phyloP scores from a whole-genome alignment of 2,888 invertebrate species.

The Lypha dubia region DNA sequence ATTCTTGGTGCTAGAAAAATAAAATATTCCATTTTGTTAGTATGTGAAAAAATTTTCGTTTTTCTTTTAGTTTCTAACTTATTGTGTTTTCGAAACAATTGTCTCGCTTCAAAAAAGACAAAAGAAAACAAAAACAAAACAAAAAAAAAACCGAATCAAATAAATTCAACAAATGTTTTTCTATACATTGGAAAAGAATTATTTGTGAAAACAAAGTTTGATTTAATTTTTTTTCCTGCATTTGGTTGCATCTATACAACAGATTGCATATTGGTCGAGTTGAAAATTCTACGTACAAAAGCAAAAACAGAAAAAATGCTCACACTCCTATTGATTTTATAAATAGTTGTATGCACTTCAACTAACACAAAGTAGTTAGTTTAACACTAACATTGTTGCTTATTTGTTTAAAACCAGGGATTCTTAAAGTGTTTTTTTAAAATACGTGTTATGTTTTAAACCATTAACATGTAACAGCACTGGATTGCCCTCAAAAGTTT shows the following conservation, averaged over 20 bases:
- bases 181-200: conserved; percentile 36
- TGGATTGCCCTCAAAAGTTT: no score
- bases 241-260: conserved; percentile 33
- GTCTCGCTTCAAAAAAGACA: conserved; percentile 14
- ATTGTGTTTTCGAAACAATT: conserved; percentile 26
- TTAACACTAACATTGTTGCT: conserved; percentile 63
- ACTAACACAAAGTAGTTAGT: conserved; percentile 61
- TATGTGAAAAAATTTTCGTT: conserved; percentile 45
- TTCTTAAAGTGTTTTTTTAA: not conserved
- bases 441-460: no score
- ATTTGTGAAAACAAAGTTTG: conserved; percentile 39
- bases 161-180: conserved; percentile 56
- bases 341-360: conserved; percentile 68
- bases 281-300: conserved; percentile 22
- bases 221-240: conserved; percentile 21
- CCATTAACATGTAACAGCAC: no score
- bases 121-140: no score
- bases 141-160: conserved; percentile 26
- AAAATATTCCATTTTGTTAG: conserved; percentile 50
- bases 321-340: conserved; percentile 53
- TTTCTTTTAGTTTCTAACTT: conserved; percentile 23
- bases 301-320: conserved; percentile 5
- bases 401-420: conserved; percentile 34
- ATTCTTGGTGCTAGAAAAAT: conserved; percentile 38
- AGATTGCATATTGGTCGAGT: conserved; percentile 44